Evolutionary conservation across 2,888 invertebrate genomes (phyloP).

Genomic region (Ceraclea dissimilis): DNA sequence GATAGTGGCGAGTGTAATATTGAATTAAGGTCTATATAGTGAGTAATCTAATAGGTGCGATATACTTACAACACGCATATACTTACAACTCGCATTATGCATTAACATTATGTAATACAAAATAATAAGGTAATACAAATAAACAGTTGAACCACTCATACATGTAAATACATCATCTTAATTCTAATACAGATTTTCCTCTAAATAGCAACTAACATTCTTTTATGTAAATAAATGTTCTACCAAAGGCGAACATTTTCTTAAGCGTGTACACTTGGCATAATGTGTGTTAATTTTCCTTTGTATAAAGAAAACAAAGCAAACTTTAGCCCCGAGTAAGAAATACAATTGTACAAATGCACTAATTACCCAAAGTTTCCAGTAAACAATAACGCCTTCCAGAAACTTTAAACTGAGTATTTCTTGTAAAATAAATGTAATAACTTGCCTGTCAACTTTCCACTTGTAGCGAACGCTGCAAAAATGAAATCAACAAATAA

Average conservation of each 20-base stretch:
- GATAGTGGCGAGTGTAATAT: constrained; percentile 1
- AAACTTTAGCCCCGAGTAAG: constrained; percentile 13
- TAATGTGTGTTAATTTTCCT: constrained; percentile 22
- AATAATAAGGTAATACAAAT: no score
- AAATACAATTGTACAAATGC: constrained; percentile 22
- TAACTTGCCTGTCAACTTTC: background rate
- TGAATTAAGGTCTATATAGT: constrained; percentile 1
- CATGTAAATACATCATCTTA: no score
- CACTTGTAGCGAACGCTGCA: background rate
- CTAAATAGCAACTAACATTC: background rate
- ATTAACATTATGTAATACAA: no score
- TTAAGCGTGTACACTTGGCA: background rate
- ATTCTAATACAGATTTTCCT: no score
- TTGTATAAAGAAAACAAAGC: constrained; percentile 18
- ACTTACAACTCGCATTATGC: no score
- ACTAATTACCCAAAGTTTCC: constrained; percentile 24
- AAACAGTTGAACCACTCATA: no score
- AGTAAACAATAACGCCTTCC: constrained; percentile 22
- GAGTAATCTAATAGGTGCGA: no score
- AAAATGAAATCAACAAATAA: no score
- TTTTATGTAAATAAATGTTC: background rate
- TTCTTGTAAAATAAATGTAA: background rate
- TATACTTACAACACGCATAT: no score
- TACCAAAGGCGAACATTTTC: background rate
- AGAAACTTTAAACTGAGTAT: constrained; percentile 12